Conservation (phyloP, 2,888 invertebrate genomes). For the Strigamia transsilvanica region DNA sequence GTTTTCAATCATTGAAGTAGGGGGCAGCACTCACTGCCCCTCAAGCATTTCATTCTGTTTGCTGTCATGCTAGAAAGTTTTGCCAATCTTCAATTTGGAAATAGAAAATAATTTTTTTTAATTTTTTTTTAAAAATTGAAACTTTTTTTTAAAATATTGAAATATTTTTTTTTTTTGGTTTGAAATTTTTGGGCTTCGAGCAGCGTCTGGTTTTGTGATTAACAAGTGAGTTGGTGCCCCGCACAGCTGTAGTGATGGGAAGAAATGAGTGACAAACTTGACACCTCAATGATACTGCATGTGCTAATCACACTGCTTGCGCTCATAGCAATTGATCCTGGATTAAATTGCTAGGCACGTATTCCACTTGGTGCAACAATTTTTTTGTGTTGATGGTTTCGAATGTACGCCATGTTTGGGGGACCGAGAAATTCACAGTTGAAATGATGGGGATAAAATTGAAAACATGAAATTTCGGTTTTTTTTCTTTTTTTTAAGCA, state of each 20-base stretch:
- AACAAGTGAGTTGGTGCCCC: background rate
- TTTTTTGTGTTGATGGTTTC: no score
- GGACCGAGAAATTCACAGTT: no score
- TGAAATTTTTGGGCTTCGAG: background rate
- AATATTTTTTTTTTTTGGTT: no score
- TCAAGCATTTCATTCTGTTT: background rate
- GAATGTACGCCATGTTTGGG: no score
- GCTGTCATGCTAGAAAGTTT: background rate
- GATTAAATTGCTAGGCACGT: conserved; percentile 22
- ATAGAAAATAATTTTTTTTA: background rate
- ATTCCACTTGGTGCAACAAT: background rate
- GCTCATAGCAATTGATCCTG: conserved; percentile 5
- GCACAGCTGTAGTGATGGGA: background rate
- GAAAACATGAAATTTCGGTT: no score
- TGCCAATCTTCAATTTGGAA: background rate
- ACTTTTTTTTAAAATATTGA: background rate
- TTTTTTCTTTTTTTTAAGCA: no score
- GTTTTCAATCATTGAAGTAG: conserved; percentile 16
- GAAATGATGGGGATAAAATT: no score
- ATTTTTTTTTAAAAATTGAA: no score
- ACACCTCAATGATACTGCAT: conserved; percentile 12
- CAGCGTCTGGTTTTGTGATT: background rate
- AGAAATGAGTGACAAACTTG: conserved; percentile 28
- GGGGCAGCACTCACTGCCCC: background rate
- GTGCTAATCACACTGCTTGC: conserved; percentile 23